Base-by-base conservation (phyloP, 2,113 vertebrate species). In the Albula goreensis region DNA sequence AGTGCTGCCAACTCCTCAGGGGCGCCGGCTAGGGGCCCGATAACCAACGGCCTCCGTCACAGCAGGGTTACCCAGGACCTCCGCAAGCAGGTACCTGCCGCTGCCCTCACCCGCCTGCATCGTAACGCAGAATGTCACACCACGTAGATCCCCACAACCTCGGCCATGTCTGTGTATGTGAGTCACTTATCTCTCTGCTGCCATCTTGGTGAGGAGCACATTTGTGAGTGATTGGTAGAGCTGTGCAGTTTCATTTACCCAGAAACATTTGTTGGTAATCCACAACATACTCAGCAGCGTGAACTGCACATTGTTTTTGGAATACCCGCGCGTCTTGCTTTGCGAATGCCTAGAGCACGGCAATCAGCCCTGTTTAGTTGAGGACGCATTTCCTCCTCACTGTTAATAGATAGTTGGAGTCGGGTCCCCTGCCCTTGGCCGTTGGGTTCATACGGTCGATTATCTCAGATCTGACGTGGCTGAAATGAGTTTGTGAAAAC, bases 21-120 rank as follows among this genome's bases (percentile, higher is more conserved):
- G 91, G 91, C 95, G 91, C 93, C 91, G 1, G 87, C 94, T 87
- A 96, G 95, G 94, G 96, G 96, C 92, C 95, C 94, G 85, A 86
- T 92, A 25, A 92, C 95, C 92, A 96, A 93, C 93, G 94, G 93
- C 92, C 94, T 95, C 74, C 87, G 95, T 92, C 95, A 94, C 89
- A 94, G 94, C 91, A 95, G 94, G 92, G 93, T 95, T 92, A 95
- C 95, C 94, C 96, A 96, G 96, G 96, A 97, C 92, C 96, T 96
- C 94, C 93, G 95, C 91, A 96, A 96, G 90, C 96, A 97, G 96
- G 96, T 89, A 80, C 19, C 50, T 19, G 41, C 60, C 3, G 17
- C 78, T 2, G 25, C 74, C 19, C 17, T 4, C 63, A 5, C 22
- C 22, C 2, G 13, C 25, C 82, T 41, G 31, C 31, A 41, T 41